phyloP scores from a whole-genome alignment of 1,140 invertebrate species.

The Diprion similis region DNA sequence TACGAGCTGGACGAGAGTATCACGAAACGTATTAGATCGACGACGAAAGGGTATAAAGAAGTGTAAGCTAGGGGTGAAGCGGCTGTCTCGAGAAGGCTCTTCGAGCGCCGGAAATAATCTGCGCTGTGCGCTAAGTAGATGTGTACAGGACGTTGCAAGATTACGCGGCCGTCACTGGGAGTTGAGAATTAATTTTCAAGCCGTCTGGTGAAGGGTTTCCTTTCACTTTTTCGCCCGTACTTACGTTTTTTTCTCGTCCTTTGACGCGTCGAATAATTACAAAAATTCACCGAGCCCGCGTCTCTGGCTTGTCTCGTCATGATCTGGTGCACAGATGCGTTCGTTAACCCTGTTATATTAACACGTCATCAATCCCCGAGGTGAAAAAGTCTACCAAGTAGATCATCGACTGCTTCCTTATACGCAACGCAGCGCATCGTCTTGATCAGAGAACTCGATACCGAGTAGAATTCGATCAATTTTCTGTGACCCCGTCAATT shows the following conservation, averaged over 20 bases:
- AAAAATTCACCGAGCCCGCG: too few relatives aligned
- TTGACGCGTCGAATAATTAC: too few relatives aligned
- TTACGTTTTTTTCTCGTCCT: too few relatives aligned
- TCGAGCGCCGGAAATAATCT: neutral
- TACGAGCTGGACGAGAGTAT: neutral
- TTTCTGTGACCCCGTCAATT: neutral
- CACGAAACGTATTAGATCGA: conserved; percentile 1
- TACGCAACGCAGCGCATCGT: neutral
- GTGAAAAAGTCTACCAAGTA: too few relatives aligned
- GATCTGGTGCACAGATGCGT: too few relatives aligned
- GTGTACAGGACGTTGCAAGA: neutral
- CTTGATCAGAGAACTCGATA: neutral
- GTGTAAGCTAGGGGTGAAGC: neutral
- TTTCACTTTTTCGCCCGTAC: too few relatives aligned
- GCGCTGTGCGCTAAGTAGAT: neutral
- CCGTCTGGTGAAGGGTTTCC: too few relatives aligned
- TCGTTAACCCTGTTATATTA: too few relatives aligned
- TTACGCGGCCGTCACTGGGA: neutral
- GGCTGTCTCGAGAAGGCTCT: neutral
- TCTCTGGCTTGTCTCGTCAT: too few relatives aligned
- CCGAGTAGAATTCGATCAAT: neutral
- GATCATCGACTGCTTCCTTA: neutral
- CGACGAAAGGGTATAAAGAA: neutral
- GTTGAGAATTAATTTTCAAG: neutral
- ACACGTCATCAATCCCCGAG: too few relatives aligned